These are phyloP conservation scores for Gambelia wislizenii DNA, from an alignment of 2,797 vertebrate species.

Conservation along the genomic window DNA sequence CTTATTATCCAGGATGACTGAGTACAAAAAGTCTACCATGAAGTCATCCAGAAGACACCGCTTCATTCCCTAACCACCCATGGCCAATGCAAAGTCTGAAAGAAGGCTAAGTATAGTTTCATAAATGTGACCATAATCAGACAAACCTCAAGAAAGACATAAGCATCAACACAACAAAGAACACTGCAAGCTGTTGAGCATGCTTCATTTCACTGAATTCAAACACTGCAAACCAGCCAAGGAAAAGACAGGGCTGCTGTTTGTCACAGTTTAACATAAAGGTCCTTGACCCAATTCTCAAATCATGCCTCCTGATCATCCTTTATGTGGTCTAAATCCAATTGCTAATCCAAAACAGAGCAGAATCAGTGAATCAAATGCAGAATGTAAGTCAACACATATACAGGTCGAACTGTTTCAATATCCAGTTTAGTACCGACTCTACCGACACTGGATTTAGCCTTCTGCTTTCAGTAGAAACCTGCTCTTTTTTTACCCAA, in stretches of 20 bases:
- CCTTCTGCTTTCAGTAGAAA: background rate
- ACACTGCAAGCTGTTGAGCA: conserved; percentile 22
- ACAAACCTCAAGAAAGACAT: background rate
- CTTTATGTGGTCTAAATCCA: background rate
- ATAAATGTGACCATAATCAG: background rate
- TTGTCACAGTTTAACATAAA: background rate
- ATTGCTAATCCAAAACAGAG: background rate
- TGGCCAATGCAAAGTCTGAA: background rate
- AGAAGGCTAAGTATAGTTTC: background rate
- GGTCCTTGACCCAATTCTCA: background rate
- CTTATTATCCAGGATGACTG: background rate
- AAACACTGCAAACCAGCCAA: conserved; percentile 31
- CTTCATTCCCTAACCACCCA: background rate
- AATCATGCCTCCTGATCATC: no score
- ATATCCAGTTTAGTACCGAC: no score
- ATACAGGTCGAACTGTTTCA: no score
- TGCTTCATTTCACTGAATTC: conserved; percentile 36
- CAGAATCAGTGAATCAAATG: no score
- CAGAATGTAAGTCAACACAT: no score
- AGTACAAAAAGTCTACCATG: background rate
- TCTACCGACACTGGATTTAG: no score
- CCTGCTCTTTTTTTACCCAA: no score
- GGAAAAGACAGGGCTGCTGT: background rate
- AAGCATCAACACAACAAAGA: conserved; percentile 8
- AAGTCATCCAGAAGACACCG: no score